Evolutionary conservation across 2,888 invertebrate genomes (phyloP).

Genomic region (Dryobotodes eremita): DNA sequence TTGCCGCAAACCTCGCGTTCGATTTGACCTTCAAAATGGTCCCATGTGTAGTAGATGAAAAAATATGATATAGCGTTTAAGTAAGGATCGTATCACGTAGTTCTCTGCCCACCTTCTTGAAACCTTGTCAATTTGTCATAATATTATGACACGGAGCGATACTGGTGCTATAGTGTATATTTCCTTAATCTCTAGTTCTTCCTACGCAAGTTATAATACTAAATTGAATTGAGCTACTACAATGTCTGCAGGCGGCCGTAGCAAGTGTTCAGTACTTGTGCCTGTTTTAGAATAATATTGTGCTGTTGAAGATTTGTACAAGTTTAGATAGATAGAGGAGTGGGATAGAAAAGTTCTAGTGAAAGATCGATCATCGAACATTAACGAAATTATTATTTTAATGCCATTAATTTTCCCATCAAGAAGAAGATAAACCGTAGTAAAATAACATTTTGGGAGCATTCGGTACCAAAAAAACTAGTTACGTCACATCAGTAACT

Average conservation of each 20-base stretch:
- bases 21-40: neutral
- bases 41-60: neutral
- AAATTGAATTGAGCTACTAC: slow-evolving; percentile 62
- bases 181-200: slow-evolving; percentile 47
- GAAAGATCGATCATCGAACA: neutral
- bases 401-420: no score
- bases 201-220: slow-evolving; percentile 63
- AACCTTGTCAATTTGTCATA: slow-evolving; percentile 48
- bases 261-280: slow-evolving; percentile 14
- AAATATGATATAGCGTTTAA: neutral
- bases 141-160: slow-evolving; percentile 48
- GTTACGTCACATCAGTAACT: no score
- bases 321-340: neutral
- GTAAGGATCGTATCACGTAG: slow-evolving; percentile 29
- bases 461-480: no score
- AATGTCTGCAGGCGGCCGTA: slow-evolving; percentile 30
- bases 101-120: slow-evolving; percentile 37
- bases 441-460: no score
- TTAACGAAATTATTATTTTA: no score
- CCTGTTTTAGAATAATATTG: slow-evolving; percentile 18
- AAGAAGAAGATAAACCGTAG: no score
- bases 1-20: neutral
- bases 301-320: slow-evolving; percentile 15
- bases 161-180: slow-evolving; percentile 29
- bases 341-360: neutral